Evolutionary conservation across 2,888 invertebrate genomes (phyloP), one percentile per base, ranked within the genome.

Genomic region (Nymphalis c-album): DNA sequence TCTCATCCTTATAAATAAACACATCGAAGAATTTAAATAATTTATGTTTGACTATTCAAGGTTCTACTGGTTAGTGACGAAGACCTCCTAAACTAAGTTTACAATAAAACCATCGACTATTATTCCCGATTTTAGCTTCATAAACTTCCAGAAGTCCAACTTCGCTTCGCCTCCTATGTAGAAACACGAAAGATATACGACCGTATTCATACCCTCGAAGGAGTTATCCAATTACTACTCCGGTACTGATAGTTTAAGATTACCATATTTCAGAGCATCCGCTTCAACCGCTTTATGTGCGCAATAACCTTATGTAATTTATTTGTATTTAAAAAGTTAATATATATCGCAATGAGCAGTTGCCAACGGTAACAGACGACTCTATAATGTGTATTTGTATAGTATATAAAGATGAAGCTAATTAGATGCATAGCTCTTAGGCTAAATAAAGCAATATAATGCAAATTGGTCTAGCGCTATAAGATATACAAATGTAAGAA

Each of bases 181-280:
- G 57, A 40, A 17, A 48, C 64, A 64, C 64, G 57, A 40, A 17
- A 48, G 67, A 70, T 70, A 64, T 70, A 68, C 31, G 67, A 60
- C 48, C 62, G 62, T 47, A 68, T 70, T 70, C 67, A 68, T 64
- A 67, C 62, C 53, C 48, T 45, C 58, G 67, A 68, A 60, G 69
- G 67, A 68, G 67, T 67, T 67, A 70, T 68, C 70, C 70, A 70
- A 68, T 70, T 70, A 70, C 26, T 31, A 31, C 26, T 31, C 61
- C 62, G 47, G 64, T 64, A 70, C 48, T 57, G 64, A 64, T 68
- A 67, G 67, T 31, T 67, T 66, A 55, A 66, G 60, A 57, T 66
- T 61, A 61, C 60, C 65, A 61, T 66, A 66, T 66, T 61, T 66
- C 61, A 66, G 65, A 3, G 61, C 60, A 61, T 66, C 65, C 65